Percentiles rank a stretch among this genome's conserved stretches.
phyloP scores from a whole-genome alignment of 2,797 vertebrate genomes.

The Phataginus tetradactyla region DNA sequence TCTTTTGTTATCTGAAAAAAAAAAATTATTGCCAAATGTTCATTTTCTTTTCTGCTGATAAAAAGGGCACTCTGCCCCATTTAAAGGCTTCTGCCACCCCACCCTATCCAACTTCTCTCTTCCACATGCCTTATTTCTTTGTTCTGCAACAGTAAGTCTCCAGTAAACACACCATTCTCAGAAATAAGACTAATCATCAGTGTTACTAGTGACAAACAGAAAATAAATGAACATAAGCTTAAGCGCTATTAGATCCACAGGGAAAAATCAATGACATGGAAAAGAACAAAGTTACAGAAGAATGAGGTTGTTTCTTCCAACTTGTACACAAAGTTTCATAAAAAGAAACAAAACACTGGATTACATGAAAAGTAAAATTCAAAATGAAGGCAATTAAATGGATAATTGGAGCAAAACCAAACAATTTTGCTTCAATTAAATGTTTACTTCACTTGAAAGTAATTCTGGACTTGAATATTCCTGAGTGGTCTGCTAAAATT shows the following conservation, averaged over 20 bases:
- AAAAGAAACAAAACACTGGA: background rate
- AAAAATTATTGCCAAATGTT: background rate
- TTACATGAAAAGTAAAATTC: background rate
- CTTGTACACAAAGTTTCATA: background rate
- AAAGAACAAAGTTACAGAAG: conserved; percentile 47
- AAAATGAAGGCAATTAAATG: conserved; percentile 50
- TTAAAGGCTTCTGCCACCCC: background rate
- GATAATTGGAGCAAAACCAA: conserved; percentile 56
- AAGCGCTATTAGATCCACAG: conserved; percentile 48
- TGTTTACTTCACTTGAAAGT: conserved; percentile 34
- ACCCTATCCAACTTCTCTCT: background rate
- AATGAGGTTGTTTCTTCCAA: background rate
- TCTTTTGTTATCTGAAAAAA: background rate
- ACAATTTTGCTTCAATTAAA: conserved; percentile 25
- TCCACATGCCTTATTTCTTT: background rate
- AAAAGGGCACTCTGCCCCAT: background rate
- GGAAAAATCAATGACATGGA: conserved; percentile 61
- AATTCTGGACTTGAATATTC: conserved; percentile 28
- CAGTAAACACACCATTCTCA: conserved; percentile 36
- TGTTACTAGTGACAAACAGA: conserved; percentile 42
- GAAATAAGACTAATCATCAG: conserved; percentile 25
- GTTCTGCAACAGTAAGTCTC: background rate
- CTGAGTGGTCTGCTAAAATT: background rate
- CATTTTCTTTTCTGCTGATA: background rate
- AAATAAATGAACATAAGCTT: conserved; percentile 63